Conservation (phyloP, 2,888 invertebrate genomes). For the Orthonevra nobilis region DNA sequence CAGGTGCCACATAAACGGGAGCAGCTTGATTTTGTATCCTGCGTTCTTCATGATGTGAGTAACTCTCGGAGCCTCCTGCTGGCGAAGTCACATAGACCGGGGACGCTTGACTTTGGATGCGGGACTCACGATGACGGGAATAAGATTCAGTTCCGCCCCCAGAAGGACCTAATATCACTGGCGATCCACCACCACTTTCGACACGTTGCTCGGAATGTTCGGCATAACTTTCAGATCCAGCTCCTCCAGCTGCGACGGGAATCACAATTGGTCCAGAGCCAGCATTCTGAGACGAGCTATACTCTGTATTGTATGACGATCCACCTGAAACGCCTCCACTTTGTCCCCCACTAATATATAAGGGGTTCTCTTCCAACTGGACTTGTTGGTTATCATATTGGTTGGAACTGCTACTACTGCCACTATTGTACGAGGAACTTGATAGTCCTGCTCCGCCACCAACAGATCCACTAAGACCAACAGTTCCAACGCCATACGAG, state of each 20-base stretch:
- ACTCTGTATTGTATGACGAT: conserved; percentile 18
- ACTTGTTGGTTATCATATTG: conserved; percentile 42
- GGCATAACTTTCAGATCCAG: conserved; percentile 62
- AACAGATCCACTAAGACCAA: conserved; percentile 71
- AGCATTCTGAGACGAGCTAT: conserved; percentile 53
- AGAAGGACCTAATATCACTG: conserved; percentile 43
- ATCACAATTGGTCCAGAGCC: conserved; percentile 70
- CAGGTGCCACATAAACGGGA: conserved; percentile 71
- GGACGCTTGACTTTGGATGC: conserved; percentile 60
- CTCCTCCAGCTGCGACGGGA: conserved; percentile 72
- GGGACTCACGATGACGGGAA: conserved; percentile 66
- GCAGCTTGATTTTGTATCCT: conserved; percentile 72
- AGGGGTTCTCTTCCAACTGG: conserved; percentile 2
- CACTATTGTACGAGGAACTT: conserved; percentile 2
- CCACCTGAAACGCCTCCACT: conserved; percentile 22
- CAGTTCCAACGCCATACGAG: conserved; percentile 73
- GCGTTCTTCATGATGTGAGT: conserved; percentile 75
- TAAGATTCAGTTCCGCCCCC: conserved; percentile 65
- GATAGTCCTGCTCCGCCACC: background rate
- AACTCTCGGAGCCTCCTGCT: conserved; percentile 74
- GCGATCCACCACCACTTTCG: conserved; percentile 68
- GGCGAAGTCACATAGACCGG: conserved; percentile 69
- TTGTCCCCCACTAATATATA: conserved; percentile 22
- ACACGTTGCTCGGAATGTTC: conserved; percentile 70
- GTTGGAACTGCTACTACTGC: conserved; percentile 16